phyloP scores from a whole-genome alignment of 1,140 invertebrate species.

The Halesus radiatus region DNA sequence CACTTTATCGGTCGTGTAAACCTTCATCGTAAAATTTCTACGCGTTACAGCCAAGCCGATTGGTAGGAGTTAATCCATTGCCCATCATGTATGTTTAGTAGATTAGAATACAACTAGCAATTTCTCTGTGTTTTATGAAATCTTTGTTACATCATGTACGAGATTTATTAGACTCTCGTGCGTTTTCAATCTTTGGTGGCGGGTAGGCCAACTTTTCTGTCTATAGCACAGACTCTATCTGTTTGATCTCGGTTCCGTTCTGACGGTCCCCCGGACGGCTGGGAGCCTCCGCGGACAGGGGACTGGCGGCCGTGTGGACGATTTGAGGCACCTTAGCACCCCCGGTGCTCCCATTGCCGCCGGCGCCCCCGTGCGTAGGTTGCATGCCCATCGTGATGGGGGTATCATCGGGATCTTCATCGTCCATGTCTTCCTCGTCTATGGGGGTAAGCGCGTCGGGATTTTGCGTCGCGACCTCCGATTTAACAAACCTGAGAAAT shows the following conservation, averaged over 20 bases:
- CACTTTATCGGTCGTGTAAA: too few species aligned
- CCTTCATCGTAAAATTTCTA: too few species aligned
- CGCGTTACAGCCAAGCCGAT: too few species aligned
- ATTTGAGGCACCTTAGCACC: constrained; percentile 63
- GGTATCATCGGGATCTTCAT: constrained; percentile 76
- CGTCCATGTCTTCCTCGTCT: constrained; percentile 83
- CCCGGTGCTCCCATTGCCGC: constrained; percentile 51
- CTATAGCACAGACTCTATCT: constrained; percentile 55
- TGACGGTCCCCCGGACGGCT: constrained; percentile 59
- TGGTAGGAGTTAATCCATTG: too few species aligned
- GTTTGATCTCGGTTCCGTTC: constrained; percentile 47
- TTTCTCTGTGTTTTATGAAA: too few species aligned
- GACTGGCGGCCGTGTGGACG: constrained; percentile 70
- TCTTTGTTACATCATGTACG: too few species aligned
- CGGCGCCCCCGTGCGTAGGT: constrained; percentile 40
- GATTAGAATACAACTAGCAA: too few species aligned
- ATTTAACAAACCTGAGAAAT: constrained; percentile 63
- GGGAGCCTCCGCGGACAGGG: constrained; percentile 66
- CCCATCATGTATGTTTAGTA: too few species aligned
- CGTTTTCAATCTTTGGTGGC: not conserved
- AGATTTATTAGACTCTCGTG: not conserved
- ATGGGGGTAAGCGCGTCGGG: constrained; percentile 84
- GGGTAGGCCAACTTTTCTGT: not conserved
- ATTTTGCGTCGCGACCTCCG: constrained; percentile 71
- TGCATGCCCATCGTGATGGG: constrained; percentile 75